These are phyloP conservation scores for Sycophila texana DNA, from an alignment of 2,888 invertebrate species.

Conservation along the genomic window DNA sequence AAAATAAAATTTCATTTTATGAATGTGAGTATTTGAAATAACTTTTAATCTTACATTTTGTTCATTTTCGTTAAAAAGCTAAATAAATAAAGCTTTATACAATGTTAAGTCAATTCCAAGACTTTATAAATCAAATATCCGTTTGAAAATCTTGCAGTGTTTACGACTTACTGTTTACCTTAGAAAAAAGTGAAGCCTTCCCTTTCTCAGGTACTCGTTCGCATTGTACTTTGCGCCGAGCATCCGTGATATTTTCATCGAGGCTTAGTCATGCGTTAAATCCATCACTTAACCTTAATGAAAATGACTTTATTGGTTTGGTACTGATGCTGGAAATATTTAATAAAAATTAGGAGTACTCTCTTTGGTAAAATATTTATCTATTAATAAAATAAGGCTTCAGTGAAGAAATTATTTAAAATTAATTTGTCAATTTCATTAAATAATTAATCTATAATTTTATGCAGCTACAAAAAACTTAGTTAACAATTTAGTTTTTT, in stretches of 20 bases:
- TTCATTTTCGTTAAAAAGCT: not conserved
- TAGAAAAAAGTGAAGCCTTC: constrained; percentile 38
- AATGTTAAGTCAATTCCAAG: not conserved
- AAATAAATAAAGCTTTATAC: not conserved
- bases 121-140: constrained; percentile 42
- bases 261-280: constrained; percentile 46
- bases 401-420: not conserved
- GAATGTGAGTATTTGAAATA: too few relatives aligned
- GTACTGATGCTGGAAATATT: constrained; percentile 13
- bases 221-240: constrained; percentile 18
- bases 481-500: not conserved
- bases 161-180: constrained; percentile 49
- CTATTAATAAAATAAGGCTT: not conserved
- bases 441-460: not conserved
- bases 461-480: not conserved
- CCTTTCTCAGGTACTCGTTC: constrained; percentile 41
- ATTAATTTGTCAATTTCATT: not conserved
- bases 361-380: not conserved
- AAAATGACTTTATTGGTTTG: constrained; percentile 35
- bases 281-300: constrained; percentile 41
- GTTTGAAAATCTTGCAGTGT: constrained; percentile 33
- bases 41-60: not conserved
- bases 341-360: constrained; percentile 10
- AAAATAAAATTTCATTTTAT: too few relatives aligned
- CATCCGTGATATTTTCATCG: constrained; percentile 39